A percentile compares a stretch with the other conserved stretches of the same genome.
phyloP scores from a whole-genome alignment of 1,140 invertebrate species.

The Dendroctonus valens region DNA sequence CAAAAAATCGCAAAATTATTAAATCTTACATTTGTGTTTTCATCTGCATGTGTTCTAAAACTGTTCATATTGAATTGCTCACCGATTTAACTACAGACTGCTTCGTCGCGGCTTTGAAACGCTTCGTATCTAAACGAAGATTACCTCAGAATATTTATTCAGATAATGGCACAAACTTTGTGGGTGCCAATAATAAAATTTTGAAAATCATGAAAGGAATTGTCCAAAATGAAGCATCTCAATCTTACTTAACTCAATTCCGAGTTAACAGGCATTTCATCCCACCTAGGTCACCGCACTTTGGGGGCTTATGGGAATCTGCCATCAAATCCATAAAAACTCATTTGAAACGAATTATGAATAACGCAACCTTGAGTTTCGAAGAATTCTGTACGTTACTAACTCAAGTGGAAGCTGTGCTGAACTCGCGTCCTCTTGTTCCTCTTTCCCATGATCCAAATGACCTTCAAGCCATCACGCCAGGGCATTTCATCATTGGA shows the following conservation, averaged over 20 bases:
- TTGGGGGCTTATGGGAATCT: slow-evolving; percentile 10
- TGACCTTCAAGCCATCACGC: neutral
- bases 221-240: neutral
- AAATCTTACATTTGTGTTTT: slow-evolving; percentile 26
- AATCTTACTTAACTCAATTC: neutral
- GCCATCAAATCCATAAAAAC: slow-evolving; percentile 10
- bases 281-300: slow-evolving; percentile 31
- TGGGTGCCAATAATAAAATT: slow-evolving; percentile 12
- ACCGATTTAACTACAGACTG: slow-evolving; percentile 11
- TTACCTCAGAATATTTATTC: slow-evolving; percentile 36
- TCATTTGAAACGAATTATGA: slow-evolving; percentile 9
- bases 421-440: neutral
- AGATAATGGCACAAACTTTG: slow-evolving; percentile 30
- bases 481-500: neutral
- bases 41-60: slow-evolving; percentile 26
- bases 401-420: neutral
- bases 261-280: slow-evolving; percentile 48
- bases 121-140: slow-evolving; percentile 45
- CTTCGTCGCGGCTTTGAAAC: slow-evolving; percentile 31
- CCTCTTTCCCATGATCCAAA: neutral
- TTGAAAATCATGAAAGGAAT: slow-evolving; percentile 10
- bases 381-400: neutral
- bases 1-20: slow-evolving; percentile 3
- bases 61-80: slow-evolving; percentile 17
- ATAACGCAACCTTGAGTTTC: neutral